Evolutionary conservation across 2,797 vertebrate genomes (phyloP), one percentile per base, ranked within the genome.

Genomic region (Labroides dimidiatus): DNA sequence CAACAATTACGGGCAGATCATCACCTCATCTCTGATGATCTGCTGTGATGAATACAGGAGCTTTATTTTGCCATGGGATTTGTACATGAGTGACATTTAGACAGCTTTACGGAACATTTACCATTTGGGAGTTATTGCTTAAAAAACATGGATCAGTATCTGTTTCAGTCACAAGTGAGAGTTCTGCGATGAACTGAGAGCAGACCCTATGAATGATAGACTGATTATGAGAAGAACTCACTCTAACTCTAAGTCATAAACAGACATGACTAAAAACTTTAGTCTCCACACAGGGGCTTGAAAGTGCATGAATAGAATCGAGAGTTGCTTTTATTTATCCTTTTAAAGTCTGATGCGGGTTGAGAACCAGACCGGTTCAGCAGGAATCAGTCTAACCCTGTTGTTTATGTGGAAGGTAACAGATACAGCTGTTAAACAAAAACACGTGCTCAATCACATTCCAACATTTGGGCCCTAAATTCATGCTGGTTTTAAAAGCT

Each of bases 51-150:
- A 33, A 33, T 24, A 66, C 55, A 56, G 20, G 41, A 66, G 57
- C 47, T 30, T 45, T 58, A 73, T 82, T 74, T 68, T 43, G 21
- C 44, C 33, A 1, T 59, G 60, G 72, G 57, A 81, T 83, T 27
- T 57, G 37, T 67, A 69, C 58, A 57, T 63, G 55, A 30, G 17
- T 44, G 50, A 71, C 71, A 63, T 51, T 16, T 17, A 66, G 72
- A 69, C 73, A 87, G 84, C 80, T 81, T 78, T 56, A 52, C 56
- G 73, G 74, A 79, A 75, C 57, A 67, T 78, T 83, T 80, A 75
- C 81, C 62, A 53, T n/a, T 36, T 36, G 12, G 61, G 20, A 70
- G 12, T 41, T 30, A 76, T 68, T 39, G 3, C 13, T 12, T 3
- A 39, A 14, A 37, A 50, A 76, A 72, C 20, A 45, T 10, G n/a